Percentiles rank a stretch among this genome's conserved stretches.
Conservation (phyloP, 30 jellyfish, hydroid and myxozoan species). For the Hydra vulgaris region DNA sequence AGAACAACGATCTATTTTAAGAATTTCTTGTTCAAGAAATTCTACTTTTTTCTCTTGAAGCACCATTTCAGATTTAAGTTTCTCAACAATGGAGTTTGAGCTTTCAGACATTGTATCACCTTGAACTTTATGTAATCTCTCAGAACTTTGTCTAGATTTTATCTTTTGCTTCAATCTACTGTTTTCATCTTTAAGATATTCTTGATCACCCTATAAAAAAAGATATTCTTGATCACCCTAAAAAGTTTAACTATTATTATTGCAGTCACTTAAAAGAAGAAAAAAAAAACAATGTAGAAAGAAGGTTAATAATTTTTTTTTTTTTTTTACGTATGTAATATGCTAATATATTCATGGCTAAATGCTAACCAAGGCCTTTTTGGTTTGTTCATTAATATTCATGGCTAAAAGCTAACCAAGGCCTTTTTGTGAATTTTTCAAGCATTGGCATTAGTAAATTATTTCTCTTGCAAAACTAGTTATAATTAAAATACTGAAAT, state of each 20-base stretch:
- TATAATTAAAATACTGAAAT: too few relatives aligned
- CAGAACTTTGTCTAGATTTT: conserved; percentile 30
- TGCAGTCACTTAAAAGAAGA: background rate
- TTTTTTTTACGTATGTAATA: too few relatives aligned
- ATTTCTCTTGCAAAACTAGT: too few relatives aligned
- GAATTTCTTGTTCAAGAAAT: conserved; percentile 63
- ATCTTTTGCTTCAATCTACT: conserved; percentile 33
- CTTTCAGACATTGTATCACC: conserved; percentile 17
- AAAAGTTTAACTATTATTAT: too few relatives aligned
- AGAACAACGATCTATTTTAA: conserved; percentile 26
- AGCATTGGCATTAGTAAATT: too few relatives aligned
- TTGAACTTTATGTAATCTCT: conserved; percentile 43
- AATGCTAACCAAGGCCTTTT: too few relatives aligned
- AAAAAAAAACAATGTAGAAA: background rate
- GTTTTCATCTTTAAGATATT: conserved; percentile 42
- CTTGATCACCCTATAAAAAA: conserved; percentile 68
- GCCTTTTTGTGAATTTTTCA: too few relatives aligned
- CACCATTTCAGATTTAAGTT: conserved; percentile 51
- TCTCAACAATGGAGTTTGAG: conserved; percentile 34
- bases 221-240: background rate
- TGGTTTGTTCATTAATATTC: too few relatives aligned
- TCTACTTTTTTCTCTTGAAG: conserved; percentile 62
- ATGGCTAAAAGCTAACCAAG: too few relatives aligned
- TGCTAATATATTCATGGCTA: too few relatives aligned
- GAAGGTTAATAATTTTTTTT: too few relatives aligned